Conservation (phyloP, 37 sponge, comb jelly and placozoan species). For the Diacarnus erythraeanus region DNA sequence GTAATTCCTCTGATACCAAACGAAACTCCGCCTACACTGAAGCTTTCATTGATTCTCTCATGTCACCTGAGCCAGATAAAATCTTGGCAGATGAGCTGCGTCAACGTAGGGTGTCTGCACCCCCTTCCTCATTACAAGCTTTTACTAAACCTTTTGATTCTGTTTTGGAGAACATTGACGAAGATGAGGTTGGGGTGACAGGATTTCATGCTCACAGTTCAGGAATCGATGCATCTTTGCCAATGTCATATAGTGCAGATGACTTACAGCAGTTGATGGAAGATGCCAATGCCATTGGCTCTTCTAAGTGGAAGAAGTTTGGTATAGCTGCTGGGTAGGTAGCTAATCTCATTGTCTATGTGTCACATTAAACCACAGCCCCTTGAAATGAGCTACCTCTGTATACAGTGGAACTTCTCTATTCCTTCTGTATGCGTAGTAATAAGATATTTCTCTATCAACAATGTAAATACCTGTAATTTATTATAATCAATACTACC, state of each 20-base stretch:
- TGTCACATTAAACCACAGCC: too few relatives aligned
- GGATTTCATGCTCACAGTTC: not conserved
- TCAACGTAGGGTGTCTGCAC: slow-evolving; percentile 31
- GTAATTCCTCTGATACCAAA: not conserved
- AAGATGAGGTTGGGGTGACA: not conserved
- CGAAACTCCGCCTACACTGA: slow-evolving; percentile 33
- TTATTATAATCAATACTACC: too few relatives aligned
- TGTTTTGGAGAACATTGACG: slow-evolving; percentile 17
- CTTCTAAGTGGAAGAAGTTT: slow-evolving; percentile 38
- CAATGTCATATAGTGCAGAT: slow-evolving; percentile 47
- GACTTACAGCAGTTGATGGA: slow-evolving; percentile 29
- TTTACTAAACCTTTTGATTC: not conserved
- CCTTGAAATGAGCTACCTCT: too few relatives aligned
- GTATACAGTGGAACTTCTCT: too few relatives aligned
- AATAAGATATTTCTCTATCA: too few relatives aligned
- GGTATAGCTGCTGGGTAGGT: slow-evolving; percentile 19
- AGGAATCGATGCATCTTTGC: not conserved
- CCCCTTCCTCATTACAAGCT: not conserved
- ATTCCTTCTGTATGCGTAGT: too few relatives aligned
- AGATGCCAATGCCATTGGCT: slow-evolving; percentile 1
- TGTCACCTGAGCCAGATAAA: slow-evolving; percentile 6
- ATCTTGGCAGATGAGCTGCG: not conserved
- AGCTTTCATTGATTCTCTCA: slow-evolving; percentile 59
- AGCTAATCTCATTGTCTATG: too few relatives aligned
- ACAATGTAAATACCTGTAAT: too few relatives aligned